Percentiles rank a stretch among this genome's conserved stretches.
Conservation (phyloP, 2,888 invertebrate genomes). For the Ethmia dodecea region DNA sequence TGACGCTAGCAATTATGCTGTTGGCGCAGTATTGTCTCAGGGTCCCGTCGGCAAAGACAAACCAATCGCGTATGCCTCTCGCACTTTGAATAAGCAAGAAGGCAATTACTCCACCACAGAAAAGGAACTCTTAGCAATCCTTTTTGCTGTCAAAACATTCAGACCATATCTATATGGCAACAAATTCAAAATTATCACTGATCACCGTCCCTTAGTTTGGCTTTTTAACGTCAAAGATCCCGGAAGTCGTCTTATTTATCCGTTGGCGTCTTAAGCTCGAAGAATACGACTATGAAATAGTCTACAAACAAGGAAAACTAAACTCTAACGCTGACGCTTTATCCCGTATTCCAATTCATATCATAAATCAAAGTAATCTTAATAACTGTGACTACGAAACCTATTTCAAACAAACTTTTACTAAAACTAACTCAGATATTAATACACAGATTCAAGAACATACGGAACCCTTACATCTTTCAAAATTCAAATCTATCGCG, state of each 20-base stretch:
- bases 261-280: slow-evolving; percentile 3
- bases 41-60: neutral
- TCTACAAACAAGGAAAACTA: slow-evolving; percentile 2
- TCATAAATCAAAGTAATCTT: neutral
- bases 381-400: neutral
- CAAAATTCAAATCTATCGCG: slow-evolving; percentile 8
- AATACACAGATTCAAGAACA: slow-evolving; percentile 5
- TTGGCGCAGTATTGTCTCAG: slow-evolving; percentile 6
- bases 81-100: slow-evolving; percentile 11
- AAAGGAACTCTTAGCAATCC: slow-evolving; percentile 14
- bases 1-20: slow-evolving; percentile 3
- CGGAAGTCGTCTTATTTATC: neutral
- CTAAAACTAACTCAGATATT: slow-evolving; percentile 1
- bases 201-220: slow-evolving; percentile 1
- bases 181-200: slow-evolving; percentile 3
- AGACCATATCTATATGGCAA: slow-evolving; percentile 10
- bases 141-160: slow-evolving; percentile 13
- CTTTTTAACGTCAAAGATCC: slow-evolving; percentile 2
- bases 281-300: slow-evolving; percentile 1
- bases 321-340: neutral
- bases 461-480: slow-evolving; percentile 9
- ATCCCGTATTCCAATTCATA: neutral
- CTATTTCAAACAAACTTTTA: neutral
- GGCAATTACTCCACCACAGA: slow-evolving; percentile 15
- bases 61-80: slow-evolving; percentile 2